Percentiles rank a stretch among this genome's conserved stretches.
These are phyloP conservation scores for Falco cherrug DNA, from an alignment of 2,797 vertebrate species.

Conservation along the genomic window DNA sequence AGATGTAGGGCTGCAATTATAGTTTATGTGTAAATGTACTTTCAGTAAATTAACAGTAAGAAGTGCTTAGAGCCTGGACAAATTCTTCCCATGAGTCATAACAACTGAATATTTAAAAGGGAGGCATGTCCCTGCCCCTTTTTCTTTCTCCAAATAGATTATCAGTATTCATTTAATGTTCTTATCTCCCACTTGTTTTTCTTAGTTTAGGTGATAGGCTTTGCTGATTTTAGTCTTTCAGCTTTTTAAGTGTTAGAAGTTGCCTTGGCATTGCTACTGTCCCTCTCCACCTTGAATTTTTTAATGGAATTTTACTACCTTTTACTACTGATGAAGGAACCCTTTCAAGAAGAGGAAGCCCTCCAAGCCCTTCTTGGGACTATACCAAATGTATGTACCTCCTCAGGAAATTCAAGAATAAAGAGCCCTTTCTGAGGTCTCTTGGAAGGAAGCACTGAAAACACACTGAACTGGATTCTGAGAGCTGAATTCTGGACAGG, in stretches of 20 bases:
- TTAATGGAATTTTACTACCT: background rate
- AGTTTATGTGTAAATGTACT: background rate
- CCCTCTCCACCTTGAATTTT: background rate
- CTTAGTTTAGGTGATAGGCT: background rate
- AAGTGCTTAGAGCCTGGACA: background rate
- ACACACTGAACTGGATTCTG: background rate
- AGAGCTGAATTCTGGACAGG: background rate
- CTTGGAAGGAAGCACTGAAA: background rate
- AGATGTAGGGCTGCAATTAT: background rate
- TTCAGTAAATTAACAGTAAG: background rate
- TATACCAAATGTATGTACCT: background rate
- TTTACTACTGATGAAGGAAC: background rate
- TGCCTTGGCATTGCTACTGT: background rate
- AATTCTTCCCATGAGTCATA: rapidly evolving
- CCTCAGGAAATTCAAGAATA: constrained; percentile 33
- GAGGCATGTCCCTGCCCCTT: background rate
- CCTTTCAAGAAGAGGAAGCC: background rate
- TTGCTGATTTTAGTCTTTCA: background rate
- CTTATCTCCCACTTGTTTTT: background rate
- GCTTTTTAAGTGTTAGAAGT: background rate
- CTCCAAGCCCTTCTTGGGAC: background rate
- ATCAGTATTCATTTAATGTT: background rate
- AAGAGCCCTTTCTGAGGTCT: constrained; percentile 1
- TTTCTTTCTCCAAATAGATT: background rate
- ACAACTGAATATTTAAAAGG: background rate